Conservation (phyloP, 2,797 vertebrate species). For the Carduelis carduelis region DNA sequence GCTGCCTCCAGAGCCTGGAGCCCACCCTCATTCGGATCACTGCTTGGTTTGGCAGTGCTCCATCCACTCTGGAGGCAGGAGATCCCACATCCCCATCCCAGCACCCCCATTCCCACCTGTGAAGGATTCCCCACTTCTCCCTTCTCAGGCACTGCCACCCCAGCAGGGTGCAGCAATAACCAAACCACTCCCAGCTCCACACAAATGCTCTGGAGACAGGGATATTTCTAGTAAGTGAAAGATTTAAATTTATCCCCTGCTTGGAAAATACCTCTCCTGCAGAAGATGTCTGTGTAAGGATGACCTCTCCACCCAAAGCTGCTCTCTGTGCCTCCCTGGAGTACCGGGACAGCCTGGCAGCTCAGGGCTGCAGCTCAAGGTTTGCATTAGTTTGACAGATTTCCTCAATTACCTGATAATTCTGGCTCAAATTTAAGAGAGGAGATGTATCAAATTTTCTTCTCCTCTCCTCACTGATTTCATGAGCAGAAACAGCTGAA, state of each 20-base stretch:
- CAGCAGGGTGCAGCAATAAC: neutral
- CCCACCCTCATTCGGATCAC: fast-evolving
- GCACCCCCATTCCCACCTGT: fast-evolving
- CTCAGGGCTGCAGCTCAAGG: neutral
- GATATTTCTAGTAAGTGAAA: neutral
- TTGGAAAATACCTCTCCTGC: neutral
- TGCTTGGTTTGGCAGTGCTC: neutral
- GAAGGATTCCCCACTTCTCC: neutral
- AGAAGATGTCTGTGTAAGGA: fast-evolving
- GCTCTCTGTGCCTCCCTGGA: neutral
- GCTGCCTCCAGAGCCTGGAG: neutral
- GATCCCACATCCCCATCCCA: neutral
- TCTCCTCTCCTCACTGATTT: neutral
- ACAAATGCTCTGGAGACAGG: neutral
- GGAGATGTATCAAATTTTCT: neutral
- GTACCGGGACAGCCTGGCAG: neutral
- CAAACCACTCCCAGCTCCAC: neutral
- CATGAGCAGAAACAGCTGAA: neutral
- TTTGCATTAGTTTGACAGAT: neutral
- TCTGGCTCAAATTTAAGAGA: neutral
- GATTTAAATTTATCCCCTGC: neutral
- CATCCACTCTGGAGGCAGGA: neutral
- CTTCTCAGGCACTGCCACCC: neutral
- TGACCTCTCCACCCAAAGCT: neutral
- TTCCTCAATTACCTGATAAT: neutral